A percentile compares a stretch with the other conserved stretches of the same genome.
phyloP scores from a whole-genome alignment of 2,797 vertebrate species.

The Cossypha polioptera region DNA sequence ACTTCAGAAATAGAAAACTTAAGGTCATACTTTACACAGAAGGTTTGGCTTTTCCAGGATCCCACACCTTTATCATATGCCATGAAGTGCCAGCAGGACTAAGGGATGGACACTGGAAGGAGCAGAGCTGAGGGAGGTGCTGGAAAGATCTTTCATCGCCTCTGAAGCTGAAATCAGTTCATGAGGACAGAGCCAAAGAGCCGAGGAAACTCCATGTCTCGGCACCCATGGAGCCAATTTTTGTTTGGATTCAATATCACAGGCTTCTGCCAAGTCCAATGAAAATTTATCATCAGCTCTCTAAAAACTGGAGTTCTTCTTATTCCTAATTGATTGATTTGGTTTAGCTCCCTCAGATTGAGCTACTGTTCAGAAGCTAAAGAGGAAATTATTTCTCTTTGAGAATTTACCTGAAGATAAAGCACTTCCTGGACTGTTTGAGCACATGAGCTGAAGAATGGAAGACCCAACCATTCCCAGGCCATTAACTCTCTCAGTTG shows the following conservation, averaged over 20 bases:
- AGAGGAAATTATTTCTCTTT: background rate
- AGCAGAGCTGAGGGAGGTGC: background rate
- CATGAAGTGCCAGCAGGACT: background rate
- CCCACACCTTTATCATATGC: background rate
- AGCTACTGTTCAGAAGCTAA: background rate
- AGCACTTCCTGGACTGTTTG: background rate
- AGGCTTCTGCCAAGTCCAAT: conserved; percentile 11
- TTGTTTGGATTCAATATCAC: background rate
- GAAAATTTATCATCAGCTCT: background rate
- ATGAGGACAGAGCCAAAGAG: background rate
- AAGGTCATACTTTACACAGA: background rate
- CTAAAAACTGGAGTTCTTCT: background rate
- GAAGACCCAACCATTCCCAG: accelerated
- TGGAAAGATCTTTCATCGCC: background rate
- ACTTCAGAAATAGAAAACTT: background rate
- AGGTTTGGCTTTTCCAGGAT: background rate
- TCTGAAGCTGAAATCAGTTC: background rate
- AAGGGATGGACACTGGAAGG: background rate
- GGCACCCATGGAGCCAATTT: background rate
- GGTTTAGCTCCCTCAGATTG: background rate
- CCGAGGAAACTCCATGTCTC: background rate
- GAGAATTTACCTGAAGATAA: background rate
- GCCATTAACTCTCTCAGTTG: accelerated
- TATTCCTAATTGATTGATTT: background rate
- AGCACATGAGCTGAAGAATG: background rate